Conservation (phyloP, 2,113 vertebrate species). For the Semnornis frantzii region DNA sequence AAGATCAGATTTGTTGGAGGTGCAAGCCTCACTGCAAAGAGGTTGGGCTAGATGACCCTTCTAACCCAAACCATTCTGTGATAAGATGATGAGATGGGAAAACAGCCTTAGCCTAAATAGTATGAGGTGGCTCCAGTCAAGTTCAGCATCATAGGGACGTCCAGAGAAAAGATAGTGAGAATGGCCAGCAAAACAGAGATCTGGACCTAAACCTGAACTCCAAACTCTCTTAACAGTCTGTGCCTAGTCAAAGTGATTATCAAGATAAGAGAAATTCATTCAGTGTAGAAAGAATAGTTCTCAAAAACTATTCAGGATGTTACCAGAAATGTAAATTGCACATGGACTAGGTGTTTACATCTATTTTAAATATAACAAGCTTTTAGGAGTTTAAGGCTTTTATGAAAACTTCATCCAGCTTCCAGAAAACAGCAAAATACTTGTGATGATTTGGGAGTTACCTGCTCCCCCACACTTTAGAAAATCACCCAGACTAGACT, state of each 20-base stretch:
- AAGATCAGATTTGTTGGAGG: too few relatives aligned
- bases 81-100: background rate
- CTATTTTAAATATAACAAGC: background rate
- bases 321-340: background rate
- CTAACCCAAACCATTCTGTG: too few relatives aligned
- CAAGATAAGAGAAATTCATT: background rate
- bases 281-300: background rate
- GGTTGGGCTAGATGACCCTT: too few relatives aligned
- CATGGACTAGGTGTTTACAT: background rate
- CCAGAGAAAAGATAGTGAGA: background rate
- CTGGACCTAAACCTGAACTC: background rate
- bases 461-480: too few relatives aligned
- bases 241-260: accelerated
- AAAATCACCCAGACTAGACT: too few relatives aligned
- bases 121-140: background rate
- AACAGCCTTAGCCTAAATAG: background rate
- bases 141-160: background rate
- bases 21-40: too few relatives aligned
- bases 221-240: background rate
- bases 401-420: background rate
- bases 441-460: too few relatives aligned
- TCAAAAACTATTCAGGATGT: background rate
- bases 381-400: background rate
- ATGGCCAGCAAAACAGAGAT: background rate
- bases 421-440: background rate